A percentile compares a stretch with the other conserved stretches of the same genome.
These are phyloP conservation scores for Himantopus leucocephalus DNA, from an alignment of 2,113 vertebrate species.

Conservation along the genomic window DNA sequence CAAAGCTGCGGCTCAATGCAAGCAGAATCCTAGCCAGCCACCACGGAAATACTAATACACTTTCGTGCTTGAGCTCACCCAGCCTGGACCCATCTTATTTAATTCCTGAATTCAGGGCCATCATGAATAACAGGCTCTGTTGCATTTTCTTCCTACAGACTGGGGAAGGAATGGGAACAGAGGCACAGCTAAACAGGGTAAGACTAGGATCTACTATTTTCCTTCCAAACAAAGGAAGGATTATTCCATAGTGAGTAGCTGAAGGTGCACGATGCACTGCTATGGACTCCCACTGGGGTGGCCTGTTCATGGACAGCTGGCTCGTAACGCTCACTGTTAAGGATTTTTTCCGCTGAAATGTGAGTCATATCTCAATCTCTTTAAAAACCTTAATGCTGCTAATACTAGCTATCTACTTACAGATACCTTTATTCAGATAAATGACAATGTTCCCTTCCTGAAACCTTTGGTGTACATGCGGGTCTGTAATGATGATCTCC, in stretches of 20 bases:
- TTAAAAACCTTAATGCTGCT: not conserved
- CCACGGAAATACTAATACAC: not conserved
- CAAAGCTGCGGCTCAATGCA: not conserved
- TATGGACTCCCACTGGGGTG: not conserved
- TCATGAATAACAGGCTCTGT: not conserved
- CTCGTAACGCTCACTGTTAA: not conserved
- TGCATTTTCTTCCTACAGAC: not conserved
- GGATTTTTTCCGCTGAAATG: not conserved
- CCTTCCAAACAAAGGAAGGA: not conserved
- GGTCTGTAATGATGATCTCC: not conserved
- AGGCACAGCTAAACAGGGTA: not conserved
- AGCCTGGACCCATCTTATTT: not conserved
- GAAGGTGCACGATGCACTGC: not conserved
- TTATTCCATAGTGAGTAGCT: not conserved
- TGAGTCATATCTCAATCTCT: not conserved
- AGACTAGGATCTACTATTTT: not conserved
- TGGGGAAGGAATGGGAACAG: not conserved
- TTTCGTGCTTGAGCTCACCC: not conserved
- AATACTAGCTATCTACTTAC: not conserved
- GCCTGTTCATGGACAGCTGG: not conserved
- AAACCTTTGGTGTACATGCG: not conserved
- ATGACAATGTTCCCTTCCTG: fast-evolving
- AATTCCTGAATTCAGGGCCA: not conserved
- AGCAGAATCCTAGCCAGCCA: not conserved
- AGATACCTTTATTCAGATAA: not conserved